phyloP scores from a whole-genome alignment of 2,797 vertebrate genomes.

The Myioborus melanocephalus region DNA sequence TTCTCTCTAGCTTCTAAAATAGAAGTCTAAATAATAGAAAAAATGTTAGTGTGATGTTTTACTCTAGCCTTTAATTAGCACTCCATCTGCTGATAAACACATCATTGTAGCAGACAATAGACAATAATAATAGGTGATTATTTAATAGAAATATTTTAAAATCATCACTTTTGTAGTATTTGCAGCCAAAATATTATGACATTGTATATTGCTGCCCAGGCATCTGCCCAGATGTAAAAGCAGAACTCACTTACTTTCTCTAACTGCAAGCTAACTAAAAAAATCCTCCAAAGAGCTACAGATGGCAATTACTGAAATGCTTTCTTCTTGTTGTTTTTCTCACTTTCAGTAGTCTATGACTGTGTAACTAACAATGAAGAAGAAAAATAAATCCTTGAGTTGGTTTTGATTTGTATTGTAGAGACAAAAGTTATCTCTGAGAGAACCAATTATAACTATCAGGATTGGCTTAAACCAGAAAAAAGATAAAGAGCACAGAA shows the following conservation, averaged over 20 bases:
- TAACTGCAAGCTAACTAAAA: background rate
- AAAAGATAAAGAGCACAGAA: background rate
- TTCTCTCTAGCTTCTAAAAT: background rate
- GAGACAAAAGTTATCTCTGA: background rate
- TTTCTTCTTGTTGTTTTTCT: background rate
- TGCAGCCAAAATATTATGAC: background rate
- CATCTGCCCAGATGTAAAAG: background rate
- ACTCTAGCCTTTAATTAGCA: background rate
- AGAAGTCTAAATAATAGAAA: background rate
- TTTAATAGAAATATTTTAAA: background rate
- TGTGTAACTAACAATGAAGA: background rate
- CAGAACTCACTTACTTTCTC: background rate
- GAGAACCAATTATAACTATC: background rate
- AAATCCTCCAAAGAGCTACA: background rate
- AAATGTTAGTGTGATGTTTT: background rate
- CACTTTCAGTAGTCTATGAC: background rate
- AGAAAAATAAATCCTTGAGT: background rate
- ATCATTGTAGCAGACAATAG: background rate
- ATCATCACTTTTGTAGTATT: background rate
- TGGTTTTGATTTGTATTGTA: background rate
- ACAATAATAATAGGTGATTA: background rate
- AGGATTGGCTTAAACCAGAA: background rate
- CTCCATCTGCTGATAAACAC: background rate
- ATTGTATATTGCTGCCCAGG: background rate
- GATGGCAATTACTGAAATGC: background rate